A percentile compares a stretch with the other conserved stretches of the same genome.
phyloP scores from a whole-genome alignment of 1,140 invertebrate genomes.

The Portunus trituberculatus region DNA sequence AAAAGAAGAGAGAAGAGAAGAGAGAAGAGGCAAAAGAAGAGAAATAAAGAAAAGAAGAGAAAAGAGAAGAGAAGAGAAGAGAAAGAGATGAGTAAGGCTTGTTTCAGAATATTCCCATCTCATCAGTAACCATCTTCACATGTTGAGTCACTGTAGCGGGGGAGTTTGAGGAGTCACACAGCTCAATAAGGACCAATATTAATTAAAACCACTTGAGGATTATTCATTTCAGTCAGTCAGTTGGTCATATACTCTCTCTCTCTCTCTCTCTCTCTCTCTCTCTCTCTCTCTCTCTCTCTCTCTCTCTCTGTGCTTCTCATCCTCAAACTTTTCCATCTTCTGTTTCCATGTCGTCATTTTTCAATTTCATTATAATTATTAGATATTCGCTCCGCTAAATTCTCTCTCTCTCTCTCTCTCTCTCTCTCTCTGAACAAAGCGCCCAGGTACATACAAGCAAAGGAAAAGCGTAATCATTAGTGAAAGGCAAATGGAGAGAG shows the following conservation, averaged over 20 bases:
- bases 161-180: no score
- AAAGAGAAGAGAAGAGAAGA: background rate
- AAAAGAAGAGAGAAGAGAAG: background rate
- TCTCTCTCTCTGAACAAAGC: no score
- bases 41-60: no score
- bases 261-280: no score
- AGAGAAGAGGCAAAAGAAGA: no score
- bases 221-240: no score
- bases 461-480: background rate
- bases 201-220: no score
- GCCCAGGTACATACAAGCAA: background rate
- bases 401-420: slow-evolving; percentile 2
- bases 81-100: background rate
- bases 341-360: background rate
- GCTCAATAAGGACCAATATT: no score
- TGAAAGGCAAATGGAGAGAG: background rate
- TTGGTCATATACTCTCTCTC: no score
- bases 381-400: background rate
- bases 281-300: background rate
- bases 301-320: background rate
- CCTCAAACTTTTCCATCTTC: background rate
- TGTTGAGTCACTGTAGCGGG: no score
- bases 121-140: no score
- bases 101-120: no score
- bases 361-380: background rate